phyloP scores from a whole-genome alignment of 2,888 invertebrate genomes.

The Heterodera filipjevi region DNA sequence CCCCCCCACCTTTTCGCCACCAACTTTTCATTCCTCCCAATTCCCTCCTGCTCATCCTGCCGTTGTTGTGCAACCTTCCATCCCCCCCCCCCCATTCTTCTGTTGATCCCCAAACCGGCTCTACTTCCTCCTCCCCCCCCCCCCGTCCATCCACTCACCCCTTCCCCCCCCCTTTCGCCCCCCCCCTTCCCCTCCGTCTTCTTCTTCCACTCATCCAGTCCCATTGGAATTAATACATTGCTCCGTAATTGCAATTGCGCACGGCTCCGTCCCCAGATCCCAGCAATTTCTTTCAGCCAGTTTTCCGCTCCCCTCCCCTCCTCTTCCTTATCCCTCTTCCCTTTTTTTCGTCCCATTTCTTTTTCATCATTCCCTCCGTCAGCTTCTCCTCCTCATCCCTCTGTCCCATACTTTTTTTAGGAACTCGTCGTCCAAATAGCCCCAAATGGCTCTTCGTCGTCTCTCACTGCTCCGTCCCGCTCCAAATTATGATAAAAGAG shows the following conservation, averaged over 20 bases:
- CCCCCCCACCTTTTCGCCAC: no score
- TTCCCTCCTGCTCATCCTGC: not conserved
- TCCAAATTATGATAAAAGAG: conserved; percentile 9
- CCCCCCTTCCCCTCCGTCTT: not conserved
- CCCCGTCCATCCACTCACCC: not conserved
- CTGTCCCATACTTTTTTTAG: not conserved
- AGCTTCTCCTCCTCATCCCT: not conserved
- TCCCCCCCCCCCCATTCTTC: not conserved
- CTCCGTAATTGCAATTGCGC: conserved; percentile 20
- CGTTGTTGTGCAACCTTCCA: not conserved
- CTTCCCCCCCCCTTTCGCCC: not conserved
- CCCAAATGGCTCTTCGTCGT: not conserved
- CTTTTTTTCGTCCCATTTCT: not conserved
- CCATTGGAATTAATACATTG: not conserved
- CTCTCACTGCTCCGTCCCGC: not conserved
- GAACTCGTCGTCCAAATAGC: conserved; percentile 9
- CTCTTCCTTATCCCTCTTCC: not conserved
- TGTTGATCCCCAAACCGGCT: conserved; percentile 14
- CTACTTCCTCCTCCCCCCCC: not conserved
- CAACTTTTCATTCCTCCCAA: not conserved
- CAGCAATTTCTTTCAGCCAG: not conserved
- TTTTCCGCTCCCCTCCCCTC: not conserved
- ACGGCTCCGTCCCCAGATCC: not conserved
- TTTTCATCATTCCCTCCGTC: not conserved
- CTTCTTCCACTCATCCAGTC: not conserved